Conservation (phyloP, 1,140 invertebrate species). For the Ostrea denselamellosa region DNA sequence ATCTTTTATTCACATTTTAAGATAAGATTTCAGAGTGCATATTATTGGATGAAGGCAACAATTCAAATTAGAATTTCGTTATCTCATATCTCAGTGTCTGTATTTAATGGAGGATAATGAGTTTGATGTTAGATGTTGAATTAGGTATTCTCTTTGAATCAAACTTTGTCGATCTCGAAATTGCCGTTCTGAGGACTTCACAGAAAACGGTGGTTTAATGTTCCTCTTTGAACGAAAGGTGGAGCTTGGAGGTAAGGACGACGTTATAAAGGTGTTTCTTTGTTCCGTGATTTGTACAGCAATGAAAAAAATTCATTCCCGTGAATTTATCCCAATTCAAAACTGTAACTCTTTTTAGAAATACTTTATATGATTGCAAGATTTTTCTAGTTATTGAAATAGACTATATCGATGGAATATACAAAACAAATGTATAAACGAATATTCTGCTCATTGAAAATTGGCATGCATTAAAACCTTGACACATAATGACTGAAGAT, state of each 20-base stretch:
- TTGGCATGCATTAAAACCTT: background rate
- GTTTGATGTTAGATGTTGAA: background rate
- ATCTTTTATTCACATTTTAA: too few relatives aligned
- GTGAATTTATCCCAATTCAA: too few relatives aligned
- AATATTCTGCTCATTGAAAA: background rate
- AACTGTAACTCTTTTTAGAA: too few relatives aligned
- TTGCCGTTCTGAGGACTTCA: background rate
- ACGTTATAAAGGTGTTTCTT: background rate
- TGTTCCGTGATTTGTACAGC: background rate
- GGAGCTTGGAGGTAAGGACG: background rate
- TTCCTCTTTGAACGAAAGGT: background rate
- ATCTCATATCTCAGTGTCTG: too few relatives aligned
- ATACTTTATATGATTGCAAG: too few relatives aligned
- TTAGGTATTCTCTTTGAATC: slow-evolving; percentile 4
- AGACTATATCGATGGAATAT: too few relatives aligned
- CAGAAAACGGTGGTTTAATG: background rate
- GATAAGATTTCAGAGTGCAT: too few relatives aligned
- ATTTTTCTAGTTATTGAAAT: background rate
- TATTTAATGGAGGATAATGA: background rate
- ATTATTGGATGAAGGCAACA: too few relatives aligned
- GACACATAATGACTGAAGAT: background rate
- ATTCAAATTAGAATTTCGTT: background rate
- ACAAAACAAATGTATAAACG: background rate
- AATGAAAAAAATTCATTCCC: background rate
- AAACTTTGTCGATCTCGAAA: background rate